Evolutionary conservation across 2,797 vertebrate species (phyloP).

Genomic region (Helostoma temminkii): DNA sequence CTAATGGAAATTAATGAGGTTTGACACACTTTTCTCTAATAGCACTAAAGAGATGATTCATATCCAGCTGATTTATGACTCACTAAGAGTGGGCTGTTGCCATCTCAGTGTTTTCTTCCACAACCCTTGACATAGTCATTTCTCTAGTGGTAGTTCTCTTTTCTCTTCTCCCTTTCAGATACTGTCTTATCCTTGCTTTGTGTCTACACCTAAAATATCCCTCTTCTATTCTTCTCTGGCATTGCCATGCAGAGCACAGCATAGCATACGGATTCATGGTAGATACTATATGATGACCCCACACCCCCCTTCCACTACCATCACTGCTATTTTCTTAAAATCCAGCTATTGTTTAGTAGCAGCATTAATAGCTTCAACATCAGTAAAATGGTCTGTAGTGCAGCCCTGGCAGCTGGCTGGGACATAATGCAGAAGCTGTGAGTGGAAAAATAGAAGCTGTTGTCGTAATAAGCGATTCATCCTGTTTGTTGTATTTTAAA

Average conservation of each 20-base stretch:
- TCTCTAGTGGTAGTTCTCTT: conserved; percentile 14
- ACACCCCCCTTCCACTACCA: background rate
- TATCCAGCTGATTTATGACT: conserved; percentile 78
- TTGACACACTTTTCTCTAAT: conserved; percentile 73
- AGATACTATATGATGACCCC: conserved; percentile 34
- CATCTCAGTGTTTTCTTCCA: conserved; percentile 57
- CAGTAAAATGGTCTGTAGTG: conserved; percentile 46
- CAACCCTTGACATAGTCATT: conserved; percentile 50
- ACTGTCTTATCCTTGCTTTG: conserved; percentile 22
- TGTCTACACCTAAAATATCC: conserved; percentile 20
- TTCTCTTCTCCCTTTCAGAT: conserved; percentile 8
- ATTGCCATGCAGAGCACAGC: conserved; percentile 4
- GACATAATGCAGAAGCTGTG: conserved; percentile 30
- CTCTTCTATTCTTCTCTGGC: conserved; percentile 26
- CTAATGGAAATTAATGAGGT: conserved; percentile 80
- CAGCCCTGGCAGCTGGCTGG: conserved; percentile 10
- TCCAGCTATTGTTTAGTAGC: conserved; percentile 29
- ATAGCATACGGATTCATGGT: conserved; percentile 17
- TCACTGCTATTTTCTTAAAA: conserved; percentile 28
- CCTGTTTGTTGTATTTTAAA: conserved; percentile 47
- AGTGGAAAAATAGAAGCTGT: conserved; percentile 28
- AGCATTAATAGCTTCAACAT: conserved; percentile 37
- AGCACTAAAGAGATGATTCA: conserved; percentile 72
- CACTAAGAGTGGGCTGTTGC: conserved; percentile 66
- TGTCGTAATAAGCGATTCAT: conserved; percentile 47